A percentile compares a stretch with the other conserved stretches of the same genome.
Conservation (phyloP, 2,888 invertebrate genomes). For the Pogonocherus hispidulus region DNA sequence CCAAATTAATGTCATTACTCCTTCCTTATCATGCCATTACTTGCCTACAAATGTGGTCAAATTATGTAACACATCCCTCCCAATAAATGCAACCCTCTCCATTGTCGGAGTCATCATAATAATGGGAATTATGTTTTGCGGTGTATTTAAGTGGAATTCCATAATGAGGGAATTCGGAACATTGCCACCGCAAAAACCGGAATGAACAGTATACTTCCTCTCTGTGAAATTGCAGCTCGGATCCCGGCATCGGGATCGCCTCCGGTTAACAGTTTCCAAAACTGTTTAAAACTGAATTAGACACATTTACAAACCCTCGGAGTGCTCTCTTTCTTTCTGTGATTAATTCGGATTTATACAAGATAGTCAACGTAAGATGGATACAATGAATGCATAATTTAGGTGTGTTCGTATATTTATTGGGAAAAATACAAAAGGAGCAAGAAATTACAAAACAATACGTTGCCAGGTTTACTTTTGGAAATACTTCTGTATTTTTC, state of each 20-base stretch:
- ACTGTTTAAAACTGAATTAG: constrained; percentile 18
- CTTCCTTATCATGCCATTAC: no score
- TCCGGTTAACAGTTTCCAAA: constrained; percentile 12
- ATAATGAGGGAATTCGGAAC: constrained; percentile 5
- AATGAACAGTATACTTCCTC: neutral
- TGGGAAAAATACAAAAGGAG: no score
- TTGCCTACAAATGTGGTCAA: no score
- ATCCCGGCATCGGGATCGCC: constrained; percentile 5
- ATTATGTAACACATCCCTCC: neutral
- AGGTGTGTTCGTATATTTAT: no score
- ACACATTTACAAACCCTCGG: neutral
- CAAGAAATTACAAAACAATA: no score
- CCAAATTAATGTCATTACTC: no score
- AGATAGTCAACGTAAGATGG: no score
- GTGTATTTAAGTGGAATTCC: constrained; percentile 11
- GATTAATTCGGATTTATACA: neutral
- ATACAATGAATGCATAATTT: no score
- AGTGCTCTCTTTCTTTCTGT: neutral
- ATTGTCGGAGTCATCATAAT: neutral
- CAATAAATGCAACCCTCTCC: constrained; percentile 8
- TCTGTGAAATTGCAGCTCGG: constrained; percentile 10
- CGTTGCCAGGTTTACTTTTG: no score
- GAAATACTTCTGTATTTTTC: no score
- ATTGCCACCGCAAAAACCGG: constrained; percentile 8
- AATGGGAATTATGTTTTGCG: constrained; percentile 17